Evolutionary conservation across 2,888 invertebrate genomes (phyloP), one percentile per base, ranked within the genome.

Genomic region (Drosophila monieri): DNA sequence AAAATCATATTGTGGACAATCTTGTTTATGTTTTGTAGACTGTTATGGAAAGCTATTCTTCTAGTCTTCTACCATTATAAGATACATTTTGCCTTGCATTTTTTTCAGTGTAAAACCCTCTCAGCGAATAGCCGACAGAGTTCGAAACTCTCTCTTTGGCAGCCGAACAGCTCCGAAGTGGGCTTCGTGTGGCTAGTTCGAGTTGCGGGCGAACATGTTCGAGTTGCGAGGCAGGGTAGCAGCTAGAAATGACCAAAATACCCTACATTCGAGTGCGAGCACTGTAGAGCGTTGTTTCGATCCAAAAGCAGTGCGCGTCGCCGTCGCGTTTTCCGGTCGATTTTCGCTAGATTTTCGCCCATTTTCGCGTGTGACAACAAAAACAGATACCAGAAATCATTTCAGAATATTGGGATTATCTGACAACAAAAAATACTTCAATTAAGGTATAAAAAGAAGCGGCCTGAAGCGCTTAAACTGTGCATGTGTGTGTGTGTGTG

Each of bases 311-410:
- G 37, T 37, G n/a, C 14, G 37, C 41, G 41, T 41, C 41, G 15
- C 43, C 44, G 43, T 44, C 25, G 51, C 25, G 37, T 39, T 14
- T 43, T 43, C 25, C 32, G 43, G 59, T 30, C 21, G 35, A 35
- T 54, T 41, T 41, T 2, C 41, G 53, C 41, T 21, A 41, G 6
- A 6, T 44, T 60, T 60, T 46, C 59, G 59, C 27, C 30, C 15
- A 3, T 35, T 60, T 60, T 39, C 60, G 60, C 39, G 57, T 39
- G 60, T 57, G 21, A n/a, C 56, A 37, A 23, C 18, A 60, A 39
- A 21, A 60, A 56, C 21, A 54, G 41, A 49, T 21, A 32, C 41
- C n/a, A n/a, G 14, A 44, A 30, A 44, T 30, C 21, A 43, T 41
- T 18, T n/a, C 21, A 43, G 12, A 43, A 30, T 43, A 54, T 21